Conservation (phyloP, 2,113 vertebrate genomes). For the Emydocephalus ijimae region DNA sequence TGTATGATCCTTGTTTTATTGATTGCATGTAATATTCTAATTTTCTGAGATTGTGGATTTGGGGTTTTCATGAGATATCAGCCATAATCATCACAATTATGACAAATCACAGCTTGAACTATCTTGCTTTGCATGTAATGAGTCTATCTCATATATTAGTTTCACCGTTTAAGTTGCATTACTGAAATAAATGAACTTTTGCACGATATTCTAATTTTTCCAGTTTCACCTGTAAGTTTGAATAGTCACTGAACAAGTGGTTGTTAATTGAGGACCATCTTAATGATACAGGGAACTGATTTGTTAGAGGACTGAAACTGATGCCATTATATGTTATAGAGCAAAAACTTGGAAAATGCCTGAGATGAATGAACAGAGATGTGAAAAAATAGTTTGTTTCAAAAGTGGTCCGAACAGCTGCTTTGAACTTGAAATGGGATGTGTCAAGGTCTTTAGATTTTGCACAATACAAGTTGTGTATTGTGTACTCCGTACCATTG, state of each 20-base stretch:
- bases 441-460: background rate
- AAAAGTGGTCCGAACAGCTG: background rate
- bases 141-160: no score
- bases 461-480: background rate
- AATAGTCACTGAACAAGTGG: background rate
- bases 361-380: background rate
- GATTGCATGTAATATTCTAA: no score
- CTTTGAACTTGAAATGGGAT: background rate
- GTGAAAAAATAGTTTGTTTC: background rate
- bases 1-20: no score
- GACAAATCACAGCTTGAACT: no score
- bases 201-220: no score
- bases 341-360: background rate
- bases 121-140: no score
- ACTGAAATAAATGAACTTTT: no score
- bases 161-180: no score
- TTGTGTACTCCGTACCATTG: background rate
- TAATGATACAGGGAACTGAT: background rate
- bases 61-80: no score
- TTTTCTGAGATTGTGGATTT: no score
- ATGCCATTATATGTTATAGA: background rate
- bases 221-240: background rate
- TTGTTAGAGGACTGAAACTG: background rate
- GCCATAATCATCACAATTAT: no score
- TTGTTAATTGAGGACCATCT: background rate